These are phyloP conservation scores for Parazoanthus swiftii DNA, from an alignment of 92 coral and sea anemone genomes.

Conservation along the genomic window DNA sequence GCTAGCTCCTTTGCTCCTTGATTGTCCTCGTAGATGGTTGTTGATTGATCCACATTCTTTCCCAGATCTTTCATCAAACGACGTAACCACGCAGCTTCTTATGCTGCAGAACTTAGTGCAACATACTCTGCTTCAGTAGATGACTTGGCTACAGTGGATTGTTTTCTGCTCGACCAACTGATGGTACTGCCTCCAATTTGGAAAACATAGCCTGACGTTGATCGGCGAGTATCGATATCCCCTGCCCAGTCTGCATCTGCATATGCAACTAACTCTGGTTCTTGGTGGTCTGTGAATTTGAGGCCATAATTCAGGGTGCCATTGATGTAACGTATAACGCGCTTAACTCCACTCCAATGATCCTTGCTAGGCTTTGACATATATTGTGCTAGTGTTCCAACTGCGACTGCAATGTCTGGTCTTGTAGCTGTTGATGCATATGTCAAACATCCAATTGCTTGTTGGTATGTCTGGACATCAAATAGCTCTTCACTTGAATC, in stretches of 20 bases:
- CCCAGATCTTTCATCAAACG: conserved; percentile 35
- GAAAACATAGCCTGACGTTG: conserved; percentile 42
- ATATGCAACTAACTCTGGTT: conserved; percentile 45
- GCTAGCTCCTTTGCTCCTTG: conserved; percentile 36
- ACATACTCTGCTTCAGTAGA: conserved; percentile 42
- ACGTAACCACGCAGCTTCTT: conserved; percentile 33
- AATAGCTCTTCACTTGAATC: conserved; percentile 39
- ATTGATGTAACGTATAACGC: conserved; percentile 55
- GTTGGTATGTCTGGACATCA: conserved; percentile 53
- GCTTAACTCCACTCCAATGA: conserved; percentile 49
- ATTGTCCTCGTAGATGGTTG: conserved; percentile 28
- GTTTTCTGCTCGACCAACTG: conserved; percentile 52
- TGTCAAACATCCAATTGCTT: conserved; percentile 64
- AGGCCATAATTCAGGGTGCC: conserved; percentile 63
- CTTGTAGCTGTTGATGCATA: conserved; percentile 63
- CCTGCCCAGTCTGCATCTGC: conserved; percentile 59
- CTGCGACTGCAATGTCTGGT: conserved; percentile 55
- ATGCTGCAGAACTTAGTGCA: conserved; percentile 32
- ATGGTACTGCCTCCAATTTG: conserved; percentile 38
- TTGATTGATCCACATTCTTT: conserved; percentile 15
- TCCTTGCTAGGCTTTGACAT: conserved; percentile 49
- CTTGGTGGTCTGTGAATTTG: conserved; percentile 43
- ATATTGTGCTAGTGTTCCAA: conserved; percentile 45
- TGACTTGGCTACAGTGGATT: conserved; percentile 26
- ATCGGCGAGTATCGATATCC: conserved; percentile 38